A percentile compares a stretch with the other conserved stretches of the same genome.
These are phyloP conservation scores for Pseudopodoces humilis DNA, from an alignment of 2,113 vertebrate species.

Conservation along the genomic window DNA sequence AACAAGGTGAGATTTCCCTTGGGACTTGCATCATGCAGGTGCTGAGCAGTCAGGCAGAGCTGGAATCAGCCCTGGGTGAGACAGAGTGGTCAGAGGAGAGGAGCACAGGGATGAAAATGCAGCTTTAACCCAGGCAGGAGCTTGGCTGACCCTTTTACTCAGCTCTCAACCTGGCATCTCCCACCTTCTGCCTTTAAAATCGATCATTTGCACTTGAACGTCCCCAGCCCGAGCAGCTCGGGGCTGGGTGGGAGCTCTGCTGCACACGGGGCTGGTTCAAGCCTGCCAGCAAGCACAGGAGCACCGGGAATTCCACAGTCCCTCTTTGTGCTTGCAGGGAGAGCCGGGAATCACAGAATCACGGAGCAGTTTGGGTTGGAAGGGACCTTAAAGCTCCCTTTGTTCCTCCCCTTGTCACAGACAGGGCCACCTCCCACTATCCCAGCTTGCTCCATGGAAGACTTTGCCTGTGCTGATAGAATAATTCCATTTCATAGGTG, in stretches of 20 bases:
- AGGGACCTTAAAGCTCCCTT: not conserved
- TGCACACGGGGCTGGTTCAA: not conserved
- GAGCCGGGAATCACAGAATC: not conserved
- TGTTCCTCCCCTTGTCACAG: not conserved
- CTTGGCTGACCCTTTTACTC: not conserved
- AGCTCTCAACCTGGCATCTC: not conserved
- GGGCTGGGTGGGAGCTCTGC: not conserved
- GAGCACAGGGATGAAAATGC: fast-evolving
- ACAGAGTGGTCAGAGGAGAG: not conserved
- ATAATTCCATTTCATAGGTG: not conserved
- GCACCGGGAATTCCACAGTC: not conserved
- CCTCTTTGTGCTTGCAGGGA: not conserved
- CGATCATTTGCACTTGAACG: not conserved
- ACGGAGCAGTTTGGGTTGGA: not conserved
- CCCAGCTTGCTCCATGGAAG: not conserved
- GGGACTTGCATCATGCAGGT: not conserved
- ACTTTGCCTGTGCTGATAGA: not conserved
- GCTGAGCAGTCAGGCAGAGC: not conserved
- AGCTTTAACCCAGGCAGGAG: not conserved
- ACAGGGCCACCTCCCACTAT: not conserved
- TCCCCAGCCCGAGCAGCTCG: fast-evolving
- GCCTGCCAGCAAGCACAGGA: not conserved
- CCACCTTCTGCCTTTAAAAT: not conserved
- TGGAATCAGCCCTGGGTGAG: not conserved
- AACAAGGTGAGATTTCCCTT: not conserved